phyloP scores from a whole-genome alignment of 2,113 vertebrate species.

The Vulpes lagopus region DNA sequence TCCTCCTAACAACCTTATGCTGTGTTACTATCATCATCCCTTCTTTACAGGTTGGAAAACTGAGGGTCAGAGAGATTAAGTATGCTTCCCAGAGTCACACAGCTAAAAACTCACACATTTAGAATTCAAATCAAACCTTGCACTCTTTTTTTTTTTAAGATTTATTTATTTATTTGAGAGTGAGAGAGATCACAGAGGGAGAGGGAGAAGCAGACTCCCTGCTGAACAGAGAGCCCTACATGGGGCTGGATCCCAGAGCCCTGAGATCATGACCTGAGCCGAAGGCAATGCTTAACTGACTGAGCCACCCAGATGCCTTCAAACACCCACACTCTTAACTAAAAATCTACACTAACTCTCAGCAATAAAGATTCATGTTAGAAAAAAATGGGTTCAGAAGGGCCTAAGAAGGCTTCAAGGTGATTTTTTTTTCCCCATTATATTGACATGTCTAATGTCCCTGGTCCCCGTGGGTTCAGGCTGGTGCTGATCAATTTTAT shows the following conservation, averaged over 20 bases:
- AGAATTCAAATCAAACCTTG: background rate
- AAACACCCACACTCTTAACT: background rate
- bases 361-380: background rate
- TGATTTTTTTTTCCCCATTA: background rate
- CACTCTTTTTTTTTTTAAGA: background rate
- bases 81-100: background rate
- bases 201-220: too few species aligned
- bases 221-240: too few species aligned
- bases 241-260: too few species aligned
- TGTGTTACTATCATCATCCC: background rate
- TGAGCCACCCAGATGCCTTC: too few species aligned
- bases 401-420: background rate
- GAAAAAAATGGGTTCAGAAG: background rate
- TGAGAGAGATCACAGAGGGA: too few species aligned
- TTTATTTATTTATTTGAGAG: too few species aligned
- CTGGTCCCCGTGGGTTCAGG: background rate
- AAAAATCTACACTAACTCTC: background rate
- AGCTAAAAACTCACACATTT: background rate
- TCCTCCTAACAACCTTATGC: background rate
- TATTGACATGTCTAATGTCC: background rate
- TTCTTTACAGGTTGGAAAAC: background rate
- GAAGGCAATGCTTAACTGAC: too few species aligned
- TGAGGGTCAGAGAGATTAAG: background rate
- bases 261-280: too few species aligned
- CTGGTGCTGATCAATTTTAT: background rate